Evolutionary conservation across 2,797 vertebrate species (phyloP).

Genomic region (Cuniculus paca): DNA sequence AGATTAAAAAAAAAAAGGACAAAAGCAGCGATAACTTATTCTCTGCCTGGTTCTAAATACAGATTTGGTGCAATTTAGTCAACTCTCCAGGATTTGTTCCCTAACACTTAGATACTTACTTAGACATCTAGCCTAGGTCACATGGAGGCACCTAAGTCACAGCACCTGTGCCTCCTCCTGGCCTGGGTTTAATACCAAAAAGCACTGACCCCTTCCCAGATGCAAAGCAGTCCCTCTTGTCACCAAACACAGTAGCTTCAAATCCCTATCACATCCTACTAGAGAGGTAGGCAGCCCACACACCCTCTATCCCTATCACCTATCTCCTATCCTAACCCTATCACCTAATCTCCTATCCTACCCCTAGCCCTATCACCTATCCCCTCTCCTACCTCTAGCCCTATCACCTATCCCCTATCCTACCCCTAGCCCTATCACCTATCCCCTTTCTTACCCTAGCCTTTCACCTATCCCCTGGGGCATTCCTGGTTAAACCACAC

Average conservation of each 20-base stretch:
- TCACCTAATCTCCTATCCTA: not conserved
- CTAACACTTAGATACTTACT: no score
- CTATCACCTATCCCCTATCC: not conserved
- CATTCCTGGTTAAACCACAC: not conserved
- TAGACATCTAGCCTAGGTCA: not conserved
- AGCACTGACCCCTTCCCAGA: not conserved
- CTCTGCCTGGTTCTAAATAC: not conserved
- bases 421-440: not conserved
- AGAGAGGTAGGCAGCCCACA: fast-evolving
- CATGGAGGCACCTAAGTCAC: not conserved
- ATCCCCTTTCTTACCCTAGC: not conserved
- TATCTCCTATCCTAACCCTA: not conserved
- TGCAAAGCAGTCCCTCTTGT: not conserved
- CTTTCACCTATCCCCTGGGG: not conserved
- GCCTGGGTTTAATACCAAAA: not conserved
- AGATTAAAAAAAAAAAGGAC: conserved; percentile 13
- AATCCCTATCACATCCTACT: not conserved
- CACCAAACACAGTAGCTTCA: not conserved
- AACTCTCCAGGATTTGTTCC: not conserved
- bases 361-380: not conserved
- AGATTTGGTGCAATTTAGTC: not conserved
- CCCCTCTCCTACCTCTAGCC: not conserved
- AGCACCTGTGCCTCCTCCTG: not conserved
- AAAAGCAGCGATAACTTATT: not conserved
- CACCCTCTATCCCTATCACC: not conserved